Evolutionary conservation across 2,113 vertebrate species (phyloP).

Genomic region (Epinephelus fuscoguttatus): DNA sequence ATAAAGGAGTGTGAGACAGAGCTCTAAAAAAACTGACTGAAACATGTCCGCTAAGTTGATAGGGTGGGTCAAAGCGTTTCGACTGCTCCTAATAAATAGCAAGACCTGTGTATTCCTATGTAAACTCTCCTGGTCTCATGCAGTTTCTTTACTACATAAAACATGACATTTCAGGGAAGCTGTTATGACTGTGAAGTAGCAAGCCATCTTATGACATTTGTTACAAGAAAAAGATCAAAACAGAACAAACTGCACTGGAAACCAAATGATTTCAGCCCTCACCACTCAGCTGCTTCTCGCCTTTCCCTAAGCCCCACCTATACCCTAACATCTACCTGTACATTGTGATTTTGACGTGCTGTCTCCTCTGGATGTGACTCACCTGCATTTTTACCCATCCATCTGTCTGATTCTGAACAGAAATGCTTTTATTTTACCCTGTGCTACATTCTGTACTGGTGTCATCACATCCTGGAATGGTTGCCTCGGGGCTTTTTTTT

Average conservation of each 20-base stretch:
- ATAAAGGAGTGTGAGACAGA: too few relatives aligned
- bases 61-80: background rate
- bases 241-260: constrained; percentile 1
- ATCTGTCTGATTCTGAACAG: constrained; percentile 40
- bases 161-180: background rate
- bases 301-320: background rate
- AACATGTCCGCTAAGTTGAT: background rate
- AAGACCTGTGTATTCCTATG: background rate
- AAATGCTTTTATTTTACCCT: constrained; percentile 30
- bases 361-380: constrained; percentile 36
- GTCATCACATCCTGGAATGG: background rate
- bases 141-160: background rate
- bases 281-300: background rate
- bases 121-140: background rate
- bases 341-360: background rate
- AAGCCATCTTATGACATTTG: background rate
- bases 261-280: constrained; percentile 37
- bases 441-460: background rate
- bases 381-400: constrained; percentile 27
- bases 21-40: too few relatives aligned
- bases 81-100: background rate
- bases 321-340: constrained; percentile 5
- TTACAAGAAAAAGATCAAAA: constrained; percentile 17
- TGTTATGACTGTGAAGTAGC: background rate
- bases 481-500: constrained; percentile 1